Conservation (phyloP, 2,797 vertebrate species). For the Sebastes trivittatus region DNA sequence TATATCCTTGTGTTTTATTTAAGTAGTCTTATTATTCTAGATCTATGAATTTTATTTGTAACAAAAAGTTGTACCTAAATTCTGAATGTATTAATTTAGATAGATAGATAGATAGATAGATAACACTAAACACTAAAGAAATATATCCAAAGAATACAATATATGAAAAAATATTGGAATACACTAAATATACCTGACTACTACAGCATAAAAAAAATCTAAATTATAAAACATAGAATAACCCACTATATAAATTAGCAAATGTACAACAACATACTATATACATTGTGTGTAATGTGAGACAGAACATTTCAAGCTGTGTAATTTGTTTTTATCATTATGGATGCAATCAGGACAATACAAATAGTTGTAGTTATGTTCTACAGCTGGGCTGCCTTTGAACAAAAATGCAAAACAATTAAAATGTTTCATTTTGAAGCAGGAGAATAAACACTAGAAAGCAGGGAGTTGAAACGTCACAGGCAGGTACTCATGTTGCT, state of each 20-base stretch:
- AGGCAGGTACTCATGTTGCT: constrained; percentile 26
- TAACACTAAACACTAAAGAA: no score
- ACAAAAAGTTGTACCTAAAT: not conserved
- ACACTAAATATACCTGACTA: no score
- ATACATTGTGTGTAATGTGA: not conserved
- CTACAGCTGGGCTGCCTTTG: not conserved
- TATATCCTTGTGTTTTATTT: not conserved
- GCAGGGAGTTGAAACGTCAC: not conserved
- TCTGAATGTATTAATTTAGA: not conserved
- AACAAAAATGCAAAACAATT: not conserved
- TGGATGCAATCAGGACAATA: constrained; percentile 14
- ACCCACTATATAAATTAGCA: no score
- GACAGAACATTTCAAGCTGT: constrained; percentile 25
- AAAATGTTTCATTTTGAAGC: not conserved
- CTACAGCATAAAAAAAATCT: no score
- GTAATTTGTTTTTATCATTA: not conserved
- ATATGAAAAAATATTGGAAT: no score
- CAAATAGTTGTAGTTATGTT: not conserved
- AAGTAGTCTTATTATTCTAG: not conserved
- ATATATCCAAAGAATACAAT: no score
- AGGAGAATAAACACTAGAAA: not conserved
- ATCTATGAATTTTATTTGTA: not conserved
- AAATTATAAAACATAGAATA: no score
- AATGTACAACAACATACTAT: no score
- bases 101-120: no score